Conservation (phyloP, 2,888 invertebrate species). For the Imbricaverruca yamaguchii region DNA sequence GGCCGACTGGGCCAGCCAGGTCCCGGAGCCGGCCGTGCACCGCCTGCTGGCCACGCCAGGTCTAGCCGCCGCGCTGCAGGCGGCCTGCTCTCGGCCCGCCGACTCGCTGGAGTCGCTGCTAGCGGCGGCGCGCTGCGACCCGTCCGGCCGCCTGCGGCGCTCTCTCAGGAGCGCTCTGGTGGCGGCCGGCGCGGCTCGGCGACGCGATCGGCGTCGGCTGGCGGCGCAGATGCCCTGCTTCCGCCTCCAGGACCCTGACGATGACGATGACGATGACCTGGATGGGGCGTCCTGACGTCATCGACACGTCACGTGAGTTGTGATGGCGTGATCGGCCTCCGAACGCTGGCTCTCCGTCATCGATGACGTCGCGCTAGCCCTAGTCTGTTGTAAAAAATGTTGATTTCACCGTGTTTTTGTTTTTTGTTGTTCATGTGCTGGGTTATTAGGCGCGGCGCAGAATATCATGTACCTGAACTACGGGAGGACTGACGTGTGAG, state of each 20-base stretch:
- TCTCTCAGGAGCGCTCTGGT: neutral
- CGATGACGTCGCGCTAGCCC: no score
- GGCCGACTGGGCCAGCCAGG: neutral
- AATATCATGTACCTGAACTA: no score
- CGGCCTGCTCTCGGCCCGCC: neutral
- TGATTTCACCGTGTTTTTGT: no score
- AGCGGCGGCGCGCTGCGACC: neutral
- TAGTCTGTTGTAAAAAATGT: no score
- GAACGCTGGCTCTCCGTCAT: no score
- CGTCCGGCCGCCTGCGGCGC: neutral
- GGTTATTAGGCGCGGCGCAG: no score
- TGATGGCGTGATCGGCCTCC: no score
- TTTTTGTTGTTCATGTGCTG: no score
- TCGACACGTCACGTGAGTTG: no score
- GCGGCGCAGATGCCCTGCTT: conserved; percentile 5
- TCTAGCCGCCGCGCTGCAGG: neutral
- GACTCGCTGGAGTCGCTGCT: neutral
- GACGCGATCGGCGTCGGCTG: neutral
- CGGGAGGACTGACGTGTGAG: no score
- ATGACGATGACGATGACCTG: neutral
- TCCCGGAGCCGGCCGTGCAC: neutral
- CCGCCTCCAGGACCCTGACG: neutral
- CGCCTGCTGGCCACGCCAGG: neutral
- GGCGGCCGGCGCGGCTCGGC: neutral
- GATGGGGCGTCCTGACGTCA: no score